phyloP scores from a whole-genome alignment of 2,113 vertebrate species.

The Mormyrus lacerda region DNA sequence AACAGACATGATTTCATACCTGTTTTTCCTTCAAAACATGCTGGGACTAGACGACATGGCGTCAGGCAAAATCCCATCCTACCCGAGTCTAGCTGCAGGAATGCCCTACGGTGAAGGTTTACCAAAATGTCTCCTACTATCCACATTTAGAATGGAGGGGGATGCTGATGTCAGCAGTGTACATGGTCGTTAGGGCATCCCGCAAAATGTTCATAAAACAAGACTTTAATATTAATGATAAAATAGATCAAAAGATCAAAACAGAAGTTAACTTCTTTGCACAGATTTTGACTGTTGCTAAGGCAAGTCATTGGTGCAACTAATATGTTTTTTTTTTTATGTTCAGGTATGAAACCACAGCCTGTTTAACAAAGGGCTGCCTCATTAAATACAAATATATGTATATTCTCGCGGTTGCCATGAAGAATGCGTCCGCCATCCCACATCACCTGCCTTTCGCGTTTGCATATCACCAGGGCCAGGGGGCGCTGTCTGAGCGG shows the following conservation, averaged over 20 bases:
- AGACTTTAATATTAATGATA: neutral
- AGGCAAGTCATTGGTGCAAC: neutral
- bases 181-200: neutral
- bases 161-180: neutral
- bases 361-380: neutral
- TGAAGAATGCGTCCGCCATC: neutral
- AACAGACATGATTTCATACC: slow-evolving; percentile 12
- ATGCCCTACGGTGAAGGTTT: neutral
- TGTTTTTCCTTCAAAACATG: neutral
- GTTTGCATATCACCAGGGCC: slow-evolving; percentile 61
- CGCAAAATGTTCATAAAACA: neutral
- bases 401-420: neutral
- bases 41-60: neutral
- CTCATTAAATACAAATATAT: neutral
- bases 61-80: neutral
- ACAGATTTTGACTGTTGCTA: neutral
- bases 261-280: neutral
- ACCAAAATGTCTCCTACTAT: neutral
- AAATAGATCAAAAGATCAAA: neutral
- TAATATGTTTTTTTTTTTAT: too few species aligned
- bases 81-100: neutral
- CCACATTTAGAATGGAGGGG: neutral
- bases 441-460: neutral
- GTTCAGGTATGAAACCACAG: slow-evolving; percentile 12
- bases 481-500: slow-evolving; percentile 90